phyloP scores from a whole-genome alignment of 2,113 vertebrate species.

The Herpetotheres cachinnans region DNA sequence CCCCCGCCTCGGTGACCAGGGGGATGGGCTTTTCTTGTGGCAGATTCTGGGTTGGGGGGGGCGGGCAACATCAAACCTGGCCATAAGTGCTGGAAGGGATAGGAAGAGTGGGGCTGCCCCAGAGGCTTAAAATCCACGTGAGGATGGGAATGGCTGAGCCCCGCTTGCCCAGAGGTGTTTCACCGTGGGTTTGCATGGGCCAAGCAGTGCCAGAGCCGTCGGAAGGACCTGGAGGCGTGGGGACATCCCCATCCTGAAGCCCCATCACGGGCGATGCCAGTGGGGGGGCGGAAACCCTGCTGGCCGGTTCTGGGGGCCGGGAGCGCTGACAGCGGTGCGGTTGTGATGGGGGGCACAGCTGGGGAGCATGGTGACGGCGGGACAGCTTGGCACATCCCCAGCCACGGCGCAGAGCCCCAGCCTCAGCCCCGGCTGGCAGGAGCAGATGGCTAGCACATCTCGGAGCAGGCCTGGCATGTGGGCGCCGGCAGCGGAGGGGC shows the following conservation, averaged over 20 bases:
- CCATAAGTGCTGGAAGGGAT: not conserved
- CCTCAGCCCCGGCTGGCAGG: slow-evolving; percentile 62
- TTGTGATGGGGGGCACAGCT: slow-evolving; percentile 37
- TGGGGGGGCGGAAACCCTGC: not conserved
- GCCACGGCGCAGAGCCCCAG: slow-evolving; percentile 41
- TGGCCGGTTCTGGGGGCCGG: not conserved
- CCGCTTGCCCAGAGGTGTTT: not conserved
- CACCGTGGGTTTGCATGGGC: not conserved
- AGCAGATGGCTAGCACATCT: slow-evolving; percentile 67
- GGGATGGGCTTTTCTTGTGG: not conserved
- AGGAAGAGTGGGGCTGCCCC: not conserved
- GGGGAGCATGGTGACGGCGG: slow-evolving; percentile 39
- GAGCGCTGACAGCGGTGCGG: not conserved
- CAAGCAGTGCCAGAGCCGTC: not conserved
- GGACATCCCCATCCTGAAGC: not conserved
- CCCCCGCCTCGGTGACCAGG: not conserved
- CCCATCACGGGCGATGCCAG: rapidly evolving
- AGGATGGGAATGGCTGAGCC: not conserved
- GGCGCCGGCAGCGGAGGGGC: slow-evolving; percentile 27
- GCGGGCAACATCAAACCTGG: not conserved
- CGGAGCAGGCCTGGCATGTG: slow-evolving; percentile 59
- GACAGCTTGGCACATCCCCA: slow-evolving; percentile 50
- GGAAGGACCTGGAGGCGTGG: not conserved
- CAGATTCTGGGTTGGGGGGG: rapidly evolving
- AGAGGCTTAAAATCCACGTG: not conserved